These are phyloP conservation scores for Steromphala cineraria DNA, from an alignment of 2,888 invertebrate species.

Conservation along the genomic window DNA sequence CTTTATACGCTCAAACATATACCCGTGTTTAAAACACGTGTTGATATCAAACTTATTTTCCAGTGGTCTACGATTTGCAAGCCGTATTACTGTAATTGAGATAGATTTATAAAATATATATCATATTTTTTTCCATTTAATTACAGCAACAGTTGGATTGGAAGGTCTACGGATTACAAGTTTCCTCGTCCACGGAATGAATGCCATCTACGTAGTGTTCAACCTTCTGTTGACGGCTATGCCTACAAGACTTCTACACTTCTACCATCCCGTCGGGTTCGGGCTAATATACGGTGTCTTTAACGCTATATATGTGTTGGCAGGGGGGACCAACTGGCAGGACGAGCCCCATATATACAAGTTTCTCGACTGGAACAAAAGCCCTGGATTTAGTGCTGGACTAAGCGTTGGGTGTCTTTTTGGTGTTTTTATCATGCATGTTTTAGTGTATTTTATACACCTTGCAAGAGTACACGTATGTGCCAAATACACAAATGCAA, in stretches of 20 bases:
- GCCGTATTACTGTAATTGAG: no score
- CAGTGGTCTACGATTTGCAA: no score
- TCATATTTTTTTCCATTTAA: neutral
- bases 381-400: neutral
- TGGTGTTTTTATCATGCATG: neutral
- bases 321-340: slow-evolving; percentile 42
- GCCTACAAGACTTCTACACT: slow-evolving; percentile 53
- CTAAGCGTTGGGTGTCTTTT: neutral
- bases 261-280: slow-evolving; percentile 51
- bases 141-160: neutral
- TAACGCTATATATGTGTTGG: slow-evolving; percentile 39
- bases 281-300: slow-evolving; percentile 41
- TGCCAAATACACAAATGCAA: no score
- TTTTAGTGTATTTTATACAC: neutral
- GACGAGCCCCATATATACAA: slow-evolving; percentile 41
- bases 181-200: slow-evolving; percentile 51
- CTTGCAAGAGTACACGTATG: neutral
- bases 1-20: no score
- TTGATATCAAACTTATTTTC: no score
- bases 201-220: slow-evolving; percentile 51
- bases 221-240: slow-evolving; percentile 50
- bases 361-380: slow-evolving; percentile 39
- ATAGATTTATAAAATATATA: no score
- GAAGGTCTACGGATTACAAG: slow-evolving; percentile 22
- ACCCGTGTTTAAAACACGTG: no score